Base-by-base conservation (phyloP, 2,888 invertebrate species). In the Drosophila peninsularis region DNA sequence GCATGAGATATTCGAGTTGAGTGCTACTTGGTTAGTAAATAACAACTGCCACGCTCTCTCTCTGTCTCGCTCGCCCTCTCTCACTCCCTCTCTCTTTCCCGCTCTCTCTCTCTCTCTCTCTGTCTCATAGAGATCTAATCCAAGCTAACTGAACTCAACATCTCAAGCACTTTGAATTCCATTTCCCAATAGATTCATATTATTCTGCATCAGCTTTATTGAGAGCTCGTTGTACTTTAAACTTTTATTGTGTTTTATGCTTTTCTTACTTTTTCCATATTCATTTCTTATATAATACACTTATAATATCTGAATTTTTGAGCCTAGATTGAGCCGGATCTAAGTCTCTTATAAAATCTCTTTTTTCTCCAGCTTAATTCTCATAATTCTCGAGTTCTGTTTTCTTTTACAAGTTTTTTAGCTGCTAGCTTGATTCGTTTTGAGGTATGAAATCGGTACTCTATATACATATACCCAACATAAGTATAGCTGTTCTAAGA, bases 1-100 rank as follows among this genome's bases (percentile, higher is more conserved):
- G 49, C 63, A 34, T 37, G 27, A 50, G 50, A 50, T 32, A 50
- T 36, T 34, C 50, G 50, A 50, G 34, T 34, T 21, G 49, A 60
- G 21, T 34, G 32, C 47, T 30, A 34, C 21, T 37, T 50, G 17
- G 19, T 17, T 32, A 37, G 24, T 44, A 27, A 19, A 60, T 53
- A 49, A 14, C 50, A 56, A 17, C 49, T 34, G 17, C 1, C 19
- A 55, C 47, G 30, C 24, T 21, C 39, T 19, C 41, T 1, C 21
- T 4, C 14, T 19, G 6, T 19, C 49, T 19, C 19, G 19, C 32
- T 49, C 32, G 1, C 17, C 17, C 47, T 32, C 17, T 32, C 32
- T 49, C 3, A 11, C 19, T 14, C 49, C 13, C 19, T 17, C 17
- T 32, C 11, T 30, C 11, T 7, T 0, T n/a, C 47, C 24, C 4